phyloP scores from a whole-genome alignment of 2,113 vertebrate genomes.

The Psammodynastes pulverulentus region DNA sequence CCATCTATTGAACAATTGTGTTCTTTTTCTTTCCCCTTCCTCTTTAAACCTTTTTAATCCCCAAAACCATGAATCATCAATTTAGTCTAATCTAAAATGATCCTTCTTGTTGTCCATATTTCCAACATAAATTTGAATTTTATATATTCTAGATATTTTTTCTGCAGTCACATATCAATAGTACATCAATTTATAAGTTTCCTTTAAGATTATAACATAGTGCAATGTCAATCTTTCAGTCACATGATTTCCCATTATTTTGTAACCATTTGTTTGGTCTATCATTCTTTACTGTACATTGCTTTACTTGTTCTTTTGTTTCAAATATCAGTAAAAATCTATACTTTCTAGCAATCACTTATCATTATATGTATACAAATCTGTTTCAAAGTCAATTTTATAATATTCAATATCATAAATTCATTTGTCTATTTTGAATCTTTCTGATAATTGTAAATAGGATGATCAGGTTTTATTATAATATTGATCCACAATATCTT shows the following conservation, averaged over 20 bases:
- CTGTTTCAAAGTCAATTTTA: neutral
- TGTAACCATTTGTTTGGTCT: neutral
- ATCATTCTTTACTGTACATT: neutral
- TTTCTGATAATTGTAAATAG: neutral
- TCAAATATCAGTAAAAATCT: neutral
- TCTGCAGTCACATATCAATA: neutral
- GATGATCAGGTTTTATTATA: neutral
- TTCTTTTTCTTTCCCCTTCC: neutral
- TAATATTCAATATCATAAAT: neutral
- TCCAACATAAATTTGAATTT: neutral
- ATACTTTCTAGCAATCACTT: neutral
- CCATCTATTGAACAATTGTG: neutral
- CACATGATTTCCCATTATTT: neutral
- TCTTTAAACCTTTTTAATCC: neutral
- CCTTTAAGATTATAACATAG: neutral
- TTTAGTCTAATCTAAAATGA: neutral
- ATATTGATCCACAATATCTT: neutral
- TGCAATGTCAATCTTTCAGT: neutral
- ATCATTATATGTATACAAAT: neutral
- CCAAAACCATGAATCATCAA: neutral
- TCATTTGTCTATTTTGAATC: neutral
- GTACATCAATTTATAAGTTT: neutral
- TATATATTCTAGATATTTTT: neutral
- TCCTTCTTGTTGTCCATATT: neutral
- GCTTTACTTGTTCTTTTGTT: neutral